Percentiles rank a stretch among this genome's conserved stretches.
Conservation (phyloP, 1,140 invertebrate genomes). For the Zaprionus gabonicus region DNA sequence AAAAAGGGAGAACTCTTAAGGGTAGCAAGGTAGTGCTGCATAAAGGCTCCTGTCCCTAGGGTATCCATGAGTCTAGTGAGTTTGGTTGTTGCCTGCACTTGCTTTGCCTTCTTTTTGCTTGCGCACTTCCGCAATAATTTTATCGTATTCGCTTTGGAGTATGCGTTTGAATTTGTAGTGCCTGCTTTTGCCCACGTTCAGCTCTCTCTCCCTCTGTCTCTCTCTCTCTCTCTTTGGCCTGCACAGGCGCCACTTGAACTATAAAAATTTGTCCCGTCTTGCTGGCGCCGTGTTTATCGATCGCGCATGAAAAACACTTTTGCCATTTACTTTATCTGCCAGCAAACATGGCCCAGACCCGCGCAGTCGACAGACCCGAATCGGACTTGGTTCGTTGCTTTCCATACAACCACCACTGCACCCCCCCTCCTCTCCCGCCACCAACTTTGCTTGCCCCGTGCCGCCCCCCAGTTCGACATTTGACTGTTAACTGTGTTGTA, state of each 20-base stretch:
- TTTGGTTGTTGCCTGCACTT: slow-evolving; percentile 5
- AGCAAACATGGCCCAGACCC: slow-evolving; percentile 72
- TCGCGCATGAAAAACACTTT: slow-evolving; percentile 81
- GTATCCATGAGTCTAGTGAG: background rate
- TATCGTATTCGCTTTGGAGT: slow-evolving; percentile 68
- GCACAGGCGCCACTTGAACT: slow-evolving; percentile 83
- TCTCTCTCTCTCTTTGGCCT: slow-evolving; percentile 17
- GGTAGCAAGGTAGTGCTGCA: too few relatives aligned
- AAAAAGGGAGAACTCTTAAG: too few relatives aligned
- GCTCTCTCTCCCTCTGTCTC: background rate
- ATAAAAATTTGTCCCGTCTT: slow-evolving; percentile 84
- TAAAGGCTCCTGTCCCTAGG: background rate
- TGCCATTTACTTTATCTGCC: slow-evolving; percentile 80
- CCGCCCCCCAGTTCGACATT: slow-evolving; percentile 22
- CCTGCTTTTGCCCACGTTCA: slow-evolving; percentile 71
- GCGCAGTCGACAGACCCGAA: slow-evolving; percentile 45
- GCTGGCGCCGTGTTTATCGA: slow-evolving; percentile 81
- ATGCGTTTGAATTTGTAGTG: slow-evolving; percentile 71
- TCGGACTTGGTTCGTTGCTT: slow-evolving; percentile 72
- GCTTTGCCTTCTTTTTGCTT: slow-evolving; percentile 37
- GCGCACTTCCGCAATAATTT: slow-evolving; percentile 81
- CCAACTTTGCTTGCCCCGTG: background rate
- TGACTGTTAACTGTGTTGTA: slow-evolving; percentile 48
- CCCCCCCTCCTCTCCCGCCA: background rate
- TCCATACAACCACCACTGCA: slow-evolving; percentile 14